Base-by-base conservation (phyloP, 2,888 invertebrate genomes). In the Campoplex capitator region DNA sequence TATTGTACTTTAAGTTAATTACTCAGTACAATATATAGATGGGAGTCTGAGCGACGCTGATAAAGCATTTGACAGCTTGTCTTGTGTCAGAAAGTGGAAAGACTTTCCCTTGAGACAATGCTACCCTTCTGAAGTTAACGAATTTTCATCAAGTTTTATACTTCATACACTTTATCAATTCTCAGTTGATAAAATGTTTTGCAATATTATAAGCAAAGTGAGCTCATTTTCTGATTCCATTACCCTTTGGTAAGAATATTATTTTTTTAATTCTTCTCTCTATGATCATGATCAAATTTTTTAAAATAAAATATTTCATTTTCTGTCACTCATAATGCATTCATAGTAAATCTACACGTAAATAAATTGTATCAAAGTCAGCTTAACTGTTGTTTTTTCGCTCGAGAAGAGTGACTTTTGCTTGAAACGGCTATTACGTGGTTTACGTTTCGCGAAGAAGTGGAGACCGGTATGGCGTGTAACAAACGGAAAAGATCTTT, bases 341-440 rank as follows among this genome's bases (percentile, higher is more conserved):
- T 9, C 7, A 9, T 9, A 11, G 45, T 13, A 45, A 45, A 45
- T 45, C 45, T 3, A 45, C 11, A 45, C 11, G 45, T 45, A 45
- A 13, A 13, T 45, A 45, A 45, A 45, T 45, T 11, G 11, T 45
- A 45, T 11, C 13, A 13, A 11, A 45, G 2, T 11, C 11, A 45
- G 13, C 3, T 11, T 45, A 1, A 45, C 3, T 13, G 38, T 45
- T 45, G 2, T 13, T 45, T 11, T 45, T 42, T 42, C 38, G 38
- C 38, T 23, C 0, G 1, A 38, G 38, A 38, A 28, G 75, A 84
- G 70, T 32, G 35, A n/a, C 79, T 70, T 79, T 84, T 84, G 79
- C 79, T 79, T 80, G 74, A 79, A 84, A 79, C 75, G 42, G 62
- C 79, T 74, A 79, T 54, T 54, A 67, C 56, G 48, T 75, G 48